These are phyloP conservation scores for Drosophila falleni DNA, from an alignment of 2,888 invertebrate genomes.

Conservation along the genomic window DNA sequence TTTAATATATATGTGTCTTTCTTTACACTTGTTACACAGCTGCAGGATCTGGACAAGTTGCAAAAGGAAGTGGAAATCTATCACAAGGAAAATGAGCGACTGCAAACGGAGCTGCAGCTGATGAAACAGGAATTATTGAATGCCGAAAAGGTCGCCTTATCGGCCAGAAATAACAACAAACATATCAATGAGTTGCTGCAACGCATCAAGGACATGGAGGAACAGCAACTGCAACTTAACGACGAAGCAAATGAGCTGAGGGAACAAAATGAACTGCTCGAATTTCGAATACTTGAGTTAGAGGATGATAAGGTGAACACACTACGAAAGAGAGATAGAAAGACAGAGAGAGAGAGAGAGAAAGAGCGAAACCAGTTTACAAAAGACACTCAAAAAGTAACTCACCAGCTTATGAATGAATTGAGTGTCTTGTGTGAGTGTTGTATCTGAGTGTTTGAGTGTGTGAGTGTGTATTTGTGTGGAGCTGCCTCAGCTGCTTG, in stretches of 20 bases:
- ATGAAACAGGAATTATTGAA: conserved; percentile 86
- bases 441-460: conserved; percentile 12
- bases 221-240: conserved; percentile 87
- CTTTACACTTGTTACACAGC: conserved; percentile 62
- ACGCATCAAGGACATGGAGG: conserved; percentile 86
- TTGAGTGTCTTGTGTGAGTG: conserved; percentile 46
- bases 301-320: conserved; percentile 88
- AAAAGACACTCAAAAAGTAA: conserved; percentile 33
- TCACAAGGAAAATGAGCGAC: conserved; percentile 85
- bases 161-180: conserved; percentile 82
- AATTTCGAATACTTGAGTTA: conserved; percentile 91
- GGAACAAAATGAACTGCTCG: conserved; percentile 92
- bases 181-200: conserved; percentile 83
- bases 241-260: conserved; percentile 90
- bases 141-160: conserved; percentile 86
- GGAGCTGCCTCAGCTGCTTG: conserved; percentile 50
- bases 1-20: neutral
- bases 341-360: neutral
- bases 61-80: conserved; percentile 84
- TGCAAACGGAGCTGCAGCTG: conserved; percentile 85
- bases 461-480: conserved; percentile 13
- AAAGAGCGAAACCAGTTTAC: conserved; percentile 36
- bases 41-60: conserved; percentile 83
- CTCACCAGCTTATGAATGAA: conserved; percentile 72
- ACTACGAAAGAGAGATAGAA: neutral